phyloP scores from a whole-genome alignment of 92 coral and sea anemone species.

The Phenganax marumi region DNA sequence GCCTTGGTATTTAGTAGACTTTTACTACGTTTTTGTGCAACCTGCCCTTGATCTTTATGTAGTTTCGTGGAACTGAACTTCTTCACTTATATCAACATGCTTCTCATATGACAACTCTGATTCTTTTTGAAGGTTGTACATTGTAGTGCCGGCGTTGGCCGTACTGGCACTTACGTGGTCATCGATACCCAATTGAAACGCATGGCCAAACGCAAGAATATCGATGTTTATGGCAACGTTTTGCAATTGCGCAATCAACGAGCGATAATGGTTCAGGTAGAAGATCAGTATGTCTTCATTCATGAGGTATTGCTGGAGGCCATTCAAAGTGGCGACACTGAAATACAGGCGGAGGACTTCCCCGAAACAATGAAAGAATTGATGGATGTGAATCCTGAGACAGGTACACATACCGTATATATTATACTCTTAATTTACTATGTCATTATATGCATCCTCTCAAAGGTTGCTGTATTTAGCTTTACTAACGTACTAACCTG shows the following conservation, averaged over 20 bases:
- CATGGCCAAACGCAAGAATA: constrained; percentile 67
- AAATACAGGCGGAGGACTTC: constrained; percentile 73
- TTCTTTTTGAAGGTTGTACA: constrained; percentile 29
- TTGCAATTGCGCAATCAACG: constrained; percentile 73
- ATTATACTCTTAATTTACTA: neutral
- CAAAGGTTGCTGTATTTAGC: neutral
- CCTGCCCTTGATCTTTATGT: too few relatives aligned
- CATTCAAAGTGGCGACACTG: constrained; percentile 82
- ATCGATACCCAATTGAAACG: constrained; percentile 82
- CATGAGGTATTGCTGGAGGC: constrained; percentile 86
- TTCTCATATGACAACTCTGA: too few relatives aligned
- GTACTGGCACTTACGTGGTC: constrained; percentile 85
- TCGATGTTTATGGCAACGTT: constrained; percentile 79
- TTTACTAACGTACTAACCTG: too few relatives aligned
- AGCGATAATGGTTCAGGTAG: constrained; percentile 87
- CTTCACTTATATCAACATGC: too few relatives aligned
- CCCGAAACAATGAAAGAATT: constrained; percentile 57
- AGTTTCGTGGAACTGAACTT: too few relatives aligned
- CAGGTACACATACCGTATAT: constrained; percentile 55
- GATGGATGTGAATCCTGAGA: constrained; percentile 58
- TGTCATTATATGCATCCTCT: neutral
- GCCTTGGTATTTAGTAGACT: too few relatives aligned
- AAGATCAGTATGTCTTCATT: constrained; percentile 84
- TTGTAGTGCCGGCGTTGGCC: constrained; percentile 95
- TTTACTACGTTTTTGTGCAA: too few relatives aligned